Evolutionary conservation across 2,113 vertebrate genomes (phyloP).

Genomic region (Nothocercus julius): DNA sequence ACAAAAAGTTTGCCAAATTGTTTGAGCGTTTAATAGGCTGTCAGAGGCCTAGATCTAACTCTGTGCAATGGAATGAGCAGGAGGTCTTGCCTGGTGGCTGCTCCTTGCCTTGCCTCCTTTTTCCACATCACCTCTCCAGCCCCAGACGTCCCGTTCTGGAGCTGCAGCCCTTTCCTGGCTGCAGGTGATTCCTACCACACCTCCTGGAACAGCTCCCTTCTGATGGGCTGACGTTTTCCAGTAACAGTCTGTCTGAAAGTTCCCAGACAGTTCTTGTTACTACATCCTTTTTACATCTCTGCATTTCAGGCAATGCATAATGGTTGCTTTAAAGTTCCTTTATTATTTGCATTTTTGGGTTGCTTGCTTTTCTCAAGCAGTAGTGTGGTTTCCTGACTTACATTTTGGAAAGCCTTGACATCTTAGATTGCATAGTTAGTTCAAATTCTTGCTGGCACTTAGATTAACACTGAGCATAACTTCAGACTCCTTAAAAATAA

Average conservation of each 20-base stretch:
- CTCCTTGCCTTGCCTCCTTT: not conserved
- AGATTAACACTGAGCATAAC: not conserved
- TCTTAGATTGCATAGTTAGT: not conserved
- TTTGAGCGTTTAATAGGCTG: not conserved
- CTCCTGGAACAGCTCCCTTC: constrained; percentile 14
- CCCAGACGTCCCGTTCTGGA: not conserved
- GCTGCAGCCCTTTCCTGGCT: not conserved
- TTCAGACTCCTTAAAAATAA: not conserved
- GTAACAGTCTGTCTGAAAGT: not conserved
- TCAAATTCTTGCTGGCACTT: not conserved
- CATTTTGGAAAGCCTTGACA: not conserved
- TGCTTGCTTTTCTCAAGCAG: not conserved
- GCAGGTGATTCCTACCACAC: not conserved
- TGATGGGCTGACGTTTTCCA: constrained; percentile 36
- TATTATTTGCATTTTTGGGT: not conserved
- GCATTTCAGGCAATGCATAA: not conserved
- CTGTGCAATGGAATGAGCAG: not conserved
- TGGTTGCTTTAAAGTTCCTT: not conserved
- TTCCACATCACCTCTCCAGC: not conserved
- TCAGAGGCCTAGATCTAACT: fast-evolving
- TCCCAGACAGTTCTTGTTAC: constrained; percentile 21
- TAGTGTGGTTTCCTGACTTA: not conserved
- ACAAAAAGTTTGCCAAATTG: not conserved
- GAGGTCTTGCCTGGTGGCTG: not conserved
- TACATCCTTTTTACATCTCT: not conserved